Evolutionary conservation across 2,113 vertebrate species (phyloP).

Genomic region (Hiodon alosoides): DNA sequence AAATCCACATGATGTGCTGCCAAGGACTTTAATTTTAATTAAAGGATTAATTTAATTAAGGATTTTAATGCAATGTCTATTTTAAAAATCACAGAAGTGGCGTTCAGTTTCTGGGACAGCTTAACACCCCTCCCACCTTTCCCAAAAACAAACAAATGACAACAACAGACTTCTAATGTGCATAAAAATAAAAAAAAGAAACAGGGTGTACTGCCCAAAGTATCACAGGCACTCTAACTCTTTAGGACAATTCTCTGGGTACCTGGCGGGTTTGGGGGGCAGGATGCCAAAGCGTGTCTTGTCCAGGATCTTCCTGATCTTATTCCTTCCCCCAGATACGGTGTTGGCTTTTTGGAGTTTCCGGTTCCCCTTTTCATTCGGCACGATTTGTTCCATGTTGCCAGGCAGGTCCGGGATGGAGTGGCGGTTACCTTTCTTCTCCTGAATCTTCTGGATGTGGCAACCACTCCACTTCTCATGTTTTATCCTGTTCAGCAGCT

Average conservation of each 20-base stretch:
- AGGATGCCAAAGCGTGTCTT: constrained; percentile 94
- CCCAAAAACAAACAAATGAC: no score
- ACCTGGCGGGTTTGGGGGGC: constrained; percentile 93
- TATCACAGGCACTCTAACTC: no score
- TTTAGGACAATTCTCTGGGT: not conserved
- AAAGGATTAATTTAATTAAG: no score
- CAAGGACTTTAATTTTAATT: no score
- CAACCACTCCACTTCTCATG: constrained; percentile 82
- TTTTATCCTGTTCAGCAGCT: constrained; percentile 80
- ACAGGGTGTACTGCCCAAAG: no score
- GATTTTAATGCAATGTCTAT: no score
- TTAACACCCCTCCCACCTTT: no score
- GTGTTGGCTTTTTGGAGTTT: constrained; percentile 87
- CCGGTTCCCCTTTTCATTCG: constrained; percentile 79
- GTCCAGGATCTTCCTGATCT: constrained; percentile 93
- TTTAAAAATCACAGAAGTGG: no score
- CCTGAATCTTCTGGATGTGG: constrained; percentile 92
- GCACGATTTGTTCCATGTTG: constrained; percentile 73
- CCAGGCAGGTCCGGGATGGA: constrained; percentile 89
- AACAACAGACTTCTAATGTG: no score
- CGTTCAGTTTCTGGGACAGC: no score
- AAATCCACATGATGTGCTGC: no score
- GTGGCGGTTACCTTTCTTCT: constrained; percentile 89
- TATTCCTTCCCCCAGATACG: constrained; percentile 85
- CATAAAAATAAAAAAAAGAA: no score